Percentiles rank a stretch among this genome's conserved stretches.
These are phyloP conservation scores for Achatina immaculata DNA, from an alignment of 1,140 invertebrate genomes.

Conservation along the genomic window DNA sequence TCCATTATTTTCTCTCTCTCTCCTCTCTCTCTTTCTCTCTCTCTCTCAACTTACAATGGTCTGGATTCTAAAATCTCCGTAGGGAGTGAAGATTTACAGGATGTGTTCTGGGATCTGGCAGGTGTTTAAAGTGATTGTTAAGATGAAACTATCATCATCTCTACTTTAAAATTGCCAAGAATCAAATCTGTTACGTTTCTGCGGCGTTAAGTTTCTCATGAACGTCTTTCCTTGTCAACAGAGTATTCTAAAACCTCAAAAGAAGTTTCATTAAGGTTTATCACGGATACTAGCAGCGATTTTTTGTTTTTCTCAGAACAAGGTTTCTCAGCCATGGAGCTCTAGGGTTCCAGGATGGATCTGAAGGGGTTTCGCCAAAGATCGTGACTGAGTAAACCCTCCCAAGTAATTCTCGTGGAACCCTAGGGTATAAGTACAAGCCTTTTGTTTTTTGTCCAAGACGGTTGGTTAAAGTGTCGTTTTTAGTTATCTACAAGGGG, in stretches of 20 bases:
- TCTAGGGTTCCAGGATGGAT: no score
- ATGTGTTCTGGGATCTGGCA: not conserved
- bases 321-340: no score
- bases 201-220: not conserved
- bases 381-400: no score
- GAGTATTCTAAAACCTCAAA: not conserved
- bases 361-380: no score
- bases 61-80: not conserved
- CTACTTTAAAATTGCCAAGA: not conserved
- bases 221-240: not conserved
- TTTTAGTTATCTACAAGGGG: no score
- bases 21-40: slow-evolving; percentile 11
- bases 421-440: no score
- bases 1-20: slow-evolving; percentile 21
- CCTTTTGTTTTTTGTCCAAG: no score
- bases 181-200: not conserved
- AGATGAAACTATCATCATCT: not conserved
- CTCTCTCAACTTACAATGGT: not conserved
- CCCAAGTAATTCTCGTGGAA: no score
- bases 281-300: no score
- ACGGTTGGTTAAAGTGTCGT: no score
- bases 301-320: no score
- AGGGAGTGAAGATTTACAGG: not conserved
- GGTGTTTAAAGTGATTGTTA: not conserved
- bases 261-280: no score